These are phyloP conservation scores for Psilopogon haemacephalus DNA, from an alignment of 2,113 vertebrate genomes.

Conservation along the genomic window DNA sequence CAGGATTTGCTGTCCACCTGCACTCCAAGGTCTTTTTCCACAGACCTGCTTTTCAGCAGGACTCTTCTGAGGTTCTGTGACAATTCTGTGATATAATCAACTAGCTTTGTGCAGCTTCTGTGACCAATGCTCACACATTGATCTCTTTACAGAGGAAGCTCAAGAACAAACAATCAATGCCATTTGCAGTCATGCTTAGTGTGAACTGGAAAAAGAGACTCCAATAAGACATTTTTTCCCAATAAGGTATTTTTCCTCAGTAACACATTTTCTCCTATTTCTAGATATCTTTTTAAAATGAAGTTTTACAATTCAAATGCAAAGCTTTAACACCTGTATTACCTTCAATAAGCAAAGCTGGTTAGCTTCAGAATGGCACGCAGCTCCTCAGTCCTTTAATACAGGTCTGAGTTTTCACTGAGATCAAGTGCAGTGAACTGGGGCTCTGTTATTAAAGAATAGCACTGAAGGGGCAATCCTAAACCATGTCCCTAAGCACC, in stretches of 20 bases:
- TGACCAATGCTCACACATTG: not conserved
- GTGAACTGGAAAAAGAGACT: not conserved
- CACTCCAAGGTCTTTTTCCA: too few species aligned
- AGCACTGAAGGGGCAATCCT: too few species aligned
- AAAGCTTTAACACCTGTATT: not conserved
- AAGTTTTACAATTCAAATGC: not conserved
- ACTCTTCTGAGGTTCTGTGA: too few species aligned
- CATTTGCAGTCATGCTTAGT: not conserved
- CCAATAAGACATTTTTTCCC: not conserved
- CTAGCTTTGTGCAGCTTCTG: not conserved
- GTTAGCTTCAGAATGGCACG: not conserved
- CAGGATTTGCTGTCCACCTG: too few species aligned
- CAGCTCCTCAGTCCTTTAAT: not conserved
- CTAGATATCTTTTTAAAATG: not conserved
- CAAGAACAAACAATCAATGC: not conserved
- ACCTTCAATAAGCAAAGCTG: not conserved
- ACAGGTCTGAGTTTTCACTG: not conserved
- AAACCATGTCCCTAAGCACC: too few species aligned
- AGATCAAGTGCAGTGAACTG: not conserved
- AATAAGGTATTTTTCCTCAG: not conserved
- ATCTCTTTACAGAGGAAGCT: not conserved
- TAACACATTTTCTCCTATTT: not conserved
- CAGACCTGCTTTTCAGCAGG: too few species aligned
- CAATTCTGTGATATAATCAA: not conserved
- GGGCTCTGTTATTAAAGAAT: not conserved